phyloP scores from a whole-genome alignment of 2,888 invertebrate genomes.

The Mesorhabditis belari region DNA sequence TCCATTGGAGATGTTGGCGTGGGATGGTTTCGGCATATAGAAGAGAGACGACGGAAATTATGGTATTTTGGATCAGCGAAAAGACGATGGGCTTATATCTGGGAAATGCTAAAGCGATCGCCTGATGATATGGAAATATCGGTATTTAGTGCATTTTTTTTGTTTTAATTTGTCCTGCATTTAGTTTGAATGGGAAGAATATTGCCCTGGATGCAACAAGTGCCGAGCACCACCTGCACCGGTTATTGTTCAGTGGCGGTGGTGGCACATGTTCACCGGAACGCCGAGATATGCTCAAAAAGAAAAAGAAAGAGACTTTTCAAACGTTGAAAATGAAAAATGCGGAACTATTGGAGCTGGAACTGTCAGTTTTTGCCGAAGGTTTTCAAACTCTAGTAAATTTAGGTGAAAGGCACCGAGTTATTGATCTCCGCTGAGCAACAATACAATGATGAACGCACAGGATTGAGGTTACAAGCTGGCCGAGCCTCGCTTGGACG shows the following conservation, averaged over 20 bases:
- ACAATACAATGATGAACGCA: conserved; percentile 6
- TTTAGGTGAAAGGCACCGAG: conserved; percentile 16
- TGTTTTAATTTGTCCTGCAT: too few relatives aligned
- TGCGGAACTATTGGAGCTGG: conserved; percentile 20
- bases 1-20: conserved; percentile 34
- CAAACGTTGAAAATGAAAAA: conserved; percentile 27
- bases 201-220: conserved; percentile 40
- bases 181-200: conserved; percentile 29
- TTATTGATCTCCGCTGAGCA: background rate
- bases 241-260: conserved; percentile 20
- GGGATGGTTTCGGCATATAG: conserved; percentile 47
- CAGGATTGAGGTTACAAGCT: conserved; percentile 15
- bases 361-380: background rate
- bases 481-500: conserved; percentile 14
- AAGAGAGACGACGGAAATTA: conserved; percentile 41
- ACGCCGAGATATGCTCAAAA: conserved; percentile 19
- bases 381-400: background rate
- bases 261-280: conserved; percentile 37
- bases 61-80: conserved; percentile 44
- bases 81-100: conserved; percentile 41
- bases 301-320: conserved; percentile 20
- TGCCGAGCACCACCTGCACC: conserved; percentile 26
- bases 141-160: background rate
- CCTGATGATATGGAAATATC: conserved; percentile 20
- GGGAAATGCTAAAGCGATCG: conserved; percentile 46